These are phyloP conservation scores for Bombus difficillimus DNA, from an alignment of 1,140 invertebrate species.

Conservation along the genomic window DNA sequence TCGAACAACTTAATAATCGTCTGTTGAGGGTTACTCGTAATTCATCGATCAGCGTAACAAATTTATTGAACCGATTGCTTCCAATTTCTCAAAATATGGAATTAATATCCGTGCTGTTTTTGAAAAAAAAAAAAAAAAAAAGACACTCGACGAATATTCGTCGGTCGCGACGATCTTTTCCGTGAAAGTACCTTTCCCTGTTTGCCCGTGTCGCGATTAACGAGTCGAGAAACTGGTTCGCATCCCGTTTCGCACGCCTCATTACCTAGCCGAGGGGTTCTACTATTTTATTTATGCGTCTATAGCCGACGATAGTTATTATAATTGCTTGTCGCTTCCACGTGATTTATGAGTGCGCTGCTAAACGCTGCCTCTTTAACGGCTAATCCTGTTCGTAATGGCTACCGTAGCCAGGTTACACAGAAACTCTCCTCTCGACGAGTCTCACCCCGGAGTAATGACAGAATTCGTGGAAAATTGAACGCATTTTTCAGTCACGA, in stretches of 20 bases:
- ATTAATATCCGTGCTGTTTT: too few relatives aligned
- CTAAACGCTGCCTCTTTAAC: conserved; percentile 75
- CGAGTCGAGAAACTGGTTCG: conserved; percentile 65
- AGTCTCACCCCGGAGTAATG: not conserved
- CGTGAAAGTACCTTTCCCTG: conserved; percentile 48
- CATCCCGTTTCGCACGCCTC: conserved; percentile 64
- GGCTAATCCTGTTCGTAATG: conserved; percentile 73
- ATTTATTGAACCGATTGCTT: not conserved
- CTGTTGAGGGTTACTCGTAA: not conserved
- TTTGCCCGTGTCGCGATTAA: conserved; percentile 56
- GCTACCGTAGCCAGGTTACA: conserved; percentile 59
- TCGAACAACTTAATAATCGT: not conserved
- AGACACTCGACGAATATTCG: conserved; percentile 8
- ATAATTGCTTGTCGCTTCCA: conserved; percentile 79
- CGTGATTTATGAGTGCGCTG: conserved; percentile 75
- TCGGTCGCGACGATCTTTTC: conserved; percentile 33
- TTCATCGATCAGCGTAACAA: not conserved
- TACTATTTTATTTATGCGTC: conserved; percentile 77
- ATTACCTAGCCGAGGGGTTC: conserved; percentile 76
- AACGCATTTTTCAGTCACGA: not conserved
- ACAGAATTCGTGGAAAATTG: conserved; percentile 29
- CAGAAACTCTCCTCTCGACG: conserved; percentile 3
- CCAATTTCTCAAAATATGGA: not conserved
- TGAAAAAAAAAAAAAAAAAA: not conserved
- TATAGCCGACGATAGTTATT: conserved; percentile 76